These are phyloP conservation scores for Cygnus atratus DNA, from an alignment of 2,113 vertebrate species.

Conservation along the genomic window DNA sequence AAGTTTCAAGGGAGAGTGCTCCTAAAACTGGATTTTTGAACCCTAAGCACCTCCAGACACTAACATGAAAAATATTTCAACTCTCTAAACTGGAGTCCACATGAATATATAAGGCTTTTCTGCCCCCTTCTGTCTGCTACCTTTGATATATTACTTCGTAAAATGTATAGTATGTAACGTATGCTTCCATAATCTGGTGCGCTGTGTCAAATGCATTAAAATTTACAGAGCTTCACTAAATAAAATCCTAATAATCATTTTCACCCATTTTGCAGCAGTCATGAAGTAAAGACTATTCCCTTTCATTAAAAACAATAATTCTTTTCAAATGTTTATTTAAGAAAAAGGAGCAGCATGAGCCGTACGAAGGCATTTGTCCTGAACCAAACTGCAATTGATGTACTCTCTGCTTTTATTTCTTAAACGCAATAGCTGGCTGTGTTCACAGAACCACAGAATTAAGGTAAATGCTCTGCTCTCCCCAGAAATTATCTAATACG, in stretches of 20 bases:
- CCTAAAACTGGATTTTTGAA: not conserved
- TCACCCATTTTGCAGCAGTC: not conserved
- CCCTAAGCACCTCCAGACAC: not conserved
- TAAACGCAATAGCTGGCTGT: not conserved
- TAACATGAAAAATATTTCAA: not conserved
- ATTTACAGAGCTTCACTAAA: not conserved
- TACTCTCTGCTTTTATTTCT: not conserved
- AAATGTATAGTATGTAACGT: not conserved
- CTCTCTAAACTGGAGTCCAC: not conserved
- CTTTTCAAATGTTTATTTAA: not conserved
- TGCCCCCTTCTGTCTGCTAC: slow-evolving; percentile 67
- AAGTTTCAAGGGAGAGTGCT: not conserved
- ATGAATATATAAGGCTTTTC: slow-evolving; percentile 31
- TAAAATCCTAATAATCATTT: not conserved
- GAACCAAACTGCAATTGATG: not conserved
- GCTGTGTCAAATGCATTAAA: not conserved
- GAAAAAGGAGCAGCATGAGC: not conserved
- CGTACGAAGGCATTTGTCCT: not conserved
- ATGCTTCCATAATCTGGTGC: not conserved
- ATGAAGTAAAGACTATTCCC: not conserved
- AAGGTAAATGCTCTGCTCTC: not conserved
- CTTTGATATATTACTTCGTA: not conserved
- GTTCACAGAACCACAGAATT: not conserved
- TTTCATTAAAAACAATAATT: not conserved
- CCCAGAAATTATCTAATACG: not conserved